A percentile compares a stretch with the other conserved stretches of the same genome.
Conservation (phyloP, 1,140 invertebrate genomes). For the Cyphomyrmex costatus region DNA sequence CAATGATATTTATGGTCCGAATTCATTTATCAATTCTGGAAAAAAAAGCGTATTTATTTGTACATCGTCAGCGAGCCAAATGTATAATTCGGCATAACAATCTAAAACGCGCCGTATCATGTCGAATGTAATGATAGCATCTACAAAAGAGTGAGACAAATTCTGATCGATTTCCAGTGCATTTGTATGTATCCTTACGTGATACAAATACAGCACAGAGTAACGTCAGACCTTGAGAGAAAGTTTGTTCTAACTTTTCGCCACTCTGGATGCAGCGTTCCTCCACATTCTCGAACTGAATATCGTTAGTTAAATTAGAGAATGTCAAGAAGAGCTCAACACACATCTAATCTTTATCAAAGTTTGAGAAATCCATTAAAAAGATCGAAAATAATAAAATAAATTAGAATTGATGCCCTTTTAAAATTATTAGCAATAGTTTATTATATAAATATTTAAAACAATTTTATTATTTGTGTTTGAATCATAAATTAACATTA, state of each 20-base stretch:
- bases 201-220: slow-evolving; percentile 16
- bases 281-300: slow-evolving; percentile 1
- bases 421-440: background rate
- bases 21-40: background rate
- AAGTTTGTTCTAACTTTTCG: slow-evolving; percentile 50
- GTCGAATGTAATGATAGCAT: slow-evolving; percentile 4
- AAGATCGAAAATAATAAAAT: background rate
- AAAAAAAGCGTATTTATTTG: background rate
- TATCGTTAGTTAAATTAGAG: slow-evolving; percentile 38
- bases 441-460: background rate
- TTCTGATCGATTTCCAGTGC: slow-evolving; percentile 39
- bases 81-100: slow-evolving; percentile 16
- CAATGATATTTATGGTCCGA: background rate
- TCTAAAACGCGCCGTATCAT: slow-evolving; percentile 16
- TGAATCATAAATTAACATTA: background rate
- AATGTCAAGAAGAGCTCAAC: background rate
- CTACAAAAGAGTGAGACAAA: slow-evolving; percentile 28
- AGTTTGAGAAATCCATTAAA: background rate
- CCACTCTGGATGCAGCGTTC: background rate
- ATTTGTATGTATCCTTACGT: background rate
- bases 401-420: background rate
- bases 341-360: background rate
- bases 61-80: background rate
- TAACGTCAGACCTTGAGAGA: background rate
- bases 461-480: background rate